A percentile compares a stretch with the other conserved stretches of the same genome.
phyloP scores from a whole-genome alignment of 2,888 invertebrate species.

The Ypsolopha scabrella region DNA sequence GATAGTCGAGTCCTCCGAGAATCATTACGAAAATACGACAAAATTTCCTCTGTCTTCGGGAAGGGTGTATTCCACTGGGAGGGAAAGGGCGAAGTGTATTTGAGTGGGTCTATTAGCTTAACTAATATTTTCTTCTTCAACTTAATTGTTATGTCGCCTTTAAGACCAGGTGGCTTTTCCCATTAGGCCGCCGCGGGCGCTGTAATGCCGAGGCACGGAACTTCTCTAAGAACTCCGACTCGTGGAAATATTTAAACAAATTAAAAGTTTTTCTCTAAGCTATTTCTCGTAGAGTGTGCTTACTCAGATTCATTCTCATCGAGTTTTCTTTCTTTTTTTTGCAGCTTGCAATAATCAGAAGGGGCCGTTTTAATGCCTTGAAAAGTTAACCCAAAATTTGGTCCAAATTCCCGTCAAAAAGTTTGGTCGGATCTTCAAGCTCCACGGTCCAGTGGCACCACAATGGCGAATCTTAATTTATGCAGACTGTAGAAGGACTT shows the following conservation, averaged over 20 bases:
- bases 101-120: conserved; percentile 60
- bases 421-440: too few relatives aligned
- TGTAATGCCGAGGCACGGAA: conserved; percentile 50
- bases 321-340: conserved; percentile 9
- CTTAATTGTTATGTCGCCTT: conserved; percentile 67
- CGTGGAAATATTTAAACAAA: conserved; percentile 66
- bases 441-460: background rate
- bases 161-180: conserved; percentile 64
- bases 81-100: conserved; percentile 54
- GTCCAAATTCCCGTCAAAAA: too few relatives aligned
- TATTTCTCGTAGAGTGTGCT: conserved; percentile 41
- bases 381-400: too few relatives aligned
- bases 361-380: background rate
- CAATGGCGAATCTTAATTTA: conserved; percentile 1
- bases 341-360: background rate
- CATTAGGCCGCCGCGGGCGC: conserved; percentile 53
- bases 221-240: conserved; percentile 37
- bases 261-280: conserved; percentile 62
- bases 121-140: conserved; percentile 66
- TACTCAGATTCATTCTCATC: conserved; percentile 47
- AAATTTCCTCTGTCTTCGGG: conserved; percentile 45
- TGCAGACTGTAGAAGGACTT: background rate
- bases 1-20: conserved; percentile 40
- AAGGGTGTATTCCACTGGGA: conserved; percentile 61
- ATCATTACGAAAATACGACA: conserved; percentile 61